Evolutionary conservation across 2,797 vertebrate species (phyloP), one percentile per base, ranked within the genome.

Genomic region (Leptodactylus fallax): DNA sequence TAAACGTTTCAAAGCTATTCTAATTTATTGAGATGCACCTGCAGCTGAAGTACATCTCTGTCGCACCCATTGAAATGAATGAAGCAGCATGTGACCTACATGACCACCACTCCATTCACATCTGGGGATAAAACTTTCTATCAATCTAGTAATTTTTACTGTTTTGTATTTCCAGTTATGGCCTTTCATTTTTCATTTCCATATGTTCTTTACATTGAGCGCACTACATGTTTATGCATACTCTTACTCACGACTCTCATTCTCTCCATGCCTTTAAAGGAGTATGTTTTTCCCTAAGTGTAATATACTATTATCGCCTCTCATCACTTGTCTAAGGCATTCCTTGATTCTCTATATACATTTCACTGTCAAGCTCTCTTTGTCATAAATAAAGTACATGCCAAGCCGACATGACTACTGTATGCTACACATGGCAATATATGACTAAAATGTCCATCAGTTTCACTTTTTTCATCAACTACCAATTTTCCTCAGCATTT

Each of bases 301-400:
- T 67, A 67, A 25, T 13, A 67, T 21, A 74, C 36, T 49, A 74
- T 45, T 74, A 49, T 74, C 9, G 9, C 4, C 45, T 21, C 19
- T 45, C 19, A 74, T 74, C 71, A 49, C 16, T 74, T 74, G 45
- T 51, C 45, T 51, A 49, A 49, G 45, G 19, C 45, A 49, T 49
- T 74, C 49, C 10, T 49, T n/a, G 63, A 49, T n/a, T 74, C 19
- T 1, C 45, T 51, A 16, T 74, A 47, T 72, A 74, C 21, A 1
- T 74, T 69, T 69, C 17, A 74, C 45, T 74, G 47, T 47, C 71
- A 72, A 47, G 36, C 71, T 72, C 47, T 74, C 47, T 74, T 74
- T 74, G 71, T 49, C 19, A 74, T 74, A 74, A 51, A n/a, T 74
- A 74, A 74, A n/a, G 19, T 74, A 51, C 71, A 74, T 74, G 10